Evolutionary conservation across 2,797 vertebrate genomes (phyloP).

Genomic region (Furcifer pardalis): DNA sequence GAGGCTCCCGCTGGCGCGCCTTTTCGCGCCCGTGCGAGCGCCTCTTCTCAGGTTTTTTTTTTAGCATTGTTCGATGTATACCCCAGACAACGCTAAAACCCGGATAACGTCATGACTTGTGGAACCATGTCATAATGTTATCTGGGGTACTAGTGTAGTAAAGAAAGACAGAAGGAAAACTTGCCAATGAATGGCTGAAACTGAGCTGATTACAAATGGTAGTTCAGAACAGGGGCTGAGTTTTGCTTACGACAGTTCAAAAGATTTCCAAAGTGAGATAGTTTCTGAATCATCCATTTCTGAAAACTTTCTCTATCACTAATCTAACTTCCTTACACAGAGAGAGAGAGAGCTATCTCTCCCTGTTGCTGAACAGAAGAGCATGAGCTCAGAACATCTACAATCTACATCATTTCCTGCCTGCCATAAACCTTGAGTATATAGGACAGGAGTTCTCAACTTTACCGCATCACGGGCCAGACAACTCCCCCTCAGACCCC

Average conservation of each 20-base stretch:
- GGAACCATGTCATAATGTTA: too few relatives aligned
- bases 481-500: too few relatives aligned
- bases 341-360: background rate
- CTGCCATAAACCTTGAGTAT: background rate
- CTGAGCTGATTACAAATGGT: background rate
- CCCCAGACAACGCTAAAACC: too few relatives aligned
- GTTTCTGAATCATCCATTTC: background rate
- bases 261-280: background rate
- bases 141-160: too few relatives aligned
- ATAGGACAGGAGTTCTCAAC: too few relatives aligned
- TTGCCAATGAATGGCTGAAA: background rate
- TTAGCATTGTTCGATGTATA: too few relatives aligned
- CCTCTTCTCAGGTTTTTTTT: too few relatives aligned
- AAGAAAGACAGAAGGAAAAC: background rate
- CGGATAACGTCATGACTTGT: too few relatives aligned
- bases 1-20: too few relatives aligned
- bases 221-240: too few relatives aligned
- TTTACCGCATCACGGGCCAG: too few relatives aligned
- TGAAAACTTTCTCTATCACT: background rate
- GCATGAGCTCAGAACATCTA: background rate
- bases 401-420: background rate
- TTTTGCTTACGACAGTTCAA: background rate
- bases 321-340: background rate
- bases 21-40: too few relatives aligned
- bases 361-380: background rate